Percentiles rank a stretch among this genome's conserved stretches.
Evolutionary conservation across 1,140 invertebrate species (phyloP).

Genomic region (Aphis craccivora): DNA sequence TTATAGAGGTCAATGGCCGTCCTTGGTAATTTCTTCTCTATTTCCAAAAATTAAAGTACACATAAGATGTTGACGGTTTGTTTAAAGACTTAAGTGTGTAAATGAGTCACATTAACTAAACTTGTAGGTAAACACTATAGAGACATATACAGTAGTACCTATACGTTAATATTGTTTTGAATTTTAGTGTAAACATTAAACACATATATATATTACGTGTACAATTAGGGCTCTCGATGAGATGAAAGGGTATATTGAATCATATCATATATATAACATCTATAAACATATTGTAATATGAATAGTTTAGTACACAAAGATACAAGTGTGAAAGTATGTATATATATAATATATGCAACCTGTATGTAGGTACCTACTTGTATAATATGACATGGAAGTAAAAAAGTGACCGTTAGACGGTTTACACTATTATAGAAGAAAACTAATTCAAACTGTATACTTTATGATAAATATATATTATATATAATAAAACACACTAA

Average conservation of each 20-base stretch:
- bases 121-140: neutral
- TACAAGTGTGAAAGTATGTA: neutral
- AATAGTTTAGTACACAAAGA: neutral
- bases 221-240: neutral
- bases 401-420: constrained; percentile 4
- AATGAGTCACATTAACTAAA: neutral
- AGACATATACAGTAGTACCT: neutral
- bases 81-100: neutral
- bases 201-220: neutral
- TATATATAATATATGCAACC: neutral
- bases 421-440: neutral
- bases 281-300: neutral
- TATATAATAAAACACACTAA: neutral
- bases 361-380: neutral
- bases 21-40: constrained; percentile 41
- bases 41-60: constrained; percentile 25
- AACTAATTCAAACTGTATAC: neutral
- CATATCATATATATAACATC: neutral
- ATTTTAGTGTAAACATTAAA: neutral
- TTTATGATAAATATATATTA: neutral
- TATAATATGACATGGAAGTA: constrained; percentile 30
- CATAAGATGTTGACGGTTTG: neutral
- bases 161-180: constrained; percentile 11
- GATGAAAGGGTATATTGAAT: neutral
- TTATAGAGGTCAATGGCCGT: constrained; percentile 44